Conservation (phyloP, 2,113 vertebrate genomes). For the Cyprinodon variegatus region DNA sequence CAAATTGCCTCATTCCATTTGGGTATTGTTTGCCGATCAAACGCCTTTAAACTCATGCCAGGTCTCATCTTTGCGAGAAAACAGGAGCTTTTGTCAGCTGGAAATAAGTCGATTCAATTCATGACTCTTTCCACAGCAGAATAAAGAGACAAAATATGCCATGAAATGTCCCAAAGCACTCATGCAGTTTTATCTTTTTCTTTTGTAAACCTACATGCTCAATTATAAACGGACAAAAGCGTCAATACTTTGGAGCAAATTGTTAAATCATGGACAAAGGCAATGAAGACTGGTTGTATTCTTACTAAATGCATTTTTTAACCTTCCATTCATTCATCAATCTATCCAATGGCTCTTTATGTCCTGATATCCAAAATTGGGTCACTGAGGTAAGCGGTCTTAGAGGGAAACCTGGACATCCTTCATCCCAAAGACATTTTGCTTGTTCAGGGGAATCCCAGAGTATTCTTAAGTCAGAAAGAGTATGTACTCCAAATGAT, state of each 20-base stretch:
- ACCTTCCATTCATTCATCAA: too few species aligned
- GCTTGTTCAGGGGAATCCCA: background rate
- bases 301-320: background rate
- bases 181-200: background rate
- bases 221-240: background rate
- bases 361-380: background rate
- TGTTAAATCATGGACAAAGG: background rate
- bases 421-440: background rate
- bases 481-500: background rate
- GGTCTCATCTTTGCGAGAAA: background rate
- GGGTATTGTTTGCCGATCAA: slow-evolving; percentile 13
- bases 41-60: slow-evolving; percentile 10
- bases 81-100: slow-evolving; percentile 5
- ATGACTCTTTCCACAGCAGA: background rate
- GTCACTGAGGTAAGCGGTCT: background rate
- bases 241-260: background rate
- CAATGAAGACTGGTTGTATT: background rate
- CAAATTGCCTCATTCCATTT: slow-evolving; percentile 3
- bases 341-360: background rate
- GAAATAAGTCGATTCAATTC: slow-evolving; percentile 4
- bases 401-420: background rate
- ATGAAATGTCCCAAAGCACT: background rate
- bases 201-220: background rate
- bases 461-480: background rate
- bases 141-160: background rate